phyloP scores from a whole-genome alignment of 2,797 vertebrate species.

The Falco biarmicus region DNA sequence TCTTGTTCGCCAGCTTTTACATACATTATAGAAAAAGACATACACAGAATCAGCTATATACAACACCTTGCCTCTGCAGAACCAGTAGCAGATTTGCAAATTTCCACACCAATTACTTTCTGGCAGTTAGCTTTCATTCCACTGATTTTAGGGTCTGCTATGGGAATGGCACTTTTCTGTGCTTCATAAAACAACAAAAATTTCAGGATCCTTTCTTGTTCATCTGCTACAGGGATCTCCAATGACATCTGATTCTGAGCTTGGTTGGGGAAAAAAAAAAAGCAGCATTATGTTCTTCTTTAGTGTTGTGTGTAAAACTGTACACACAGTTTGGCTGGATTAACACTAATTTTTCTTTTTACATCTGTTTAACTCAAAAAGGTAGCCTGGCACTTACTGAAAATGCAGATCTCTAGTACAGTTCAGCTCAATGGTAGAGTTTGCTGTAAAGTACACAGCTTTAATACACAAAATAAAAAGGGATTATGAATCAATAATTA shows the following conservation, averaged over 20 bases:
- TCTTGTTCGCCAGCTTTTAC: neutral
- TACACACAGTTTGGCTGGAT: neutral
- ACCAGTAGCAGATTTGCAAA: neutral
- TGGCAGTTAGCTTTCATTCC: neutral
- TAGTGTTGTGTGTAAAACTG: neutral
- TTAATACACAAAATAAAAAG: neutral
- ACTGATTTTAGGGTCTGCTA: neutral
- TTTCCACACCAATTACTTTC: neutral
- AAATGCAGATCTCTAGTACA: neutral
- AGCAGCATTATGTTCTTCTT: neutral
- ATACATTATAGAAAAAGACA: neutral
- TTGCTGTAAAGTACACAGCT: neutral
- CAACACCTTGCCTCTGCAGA: neutral
- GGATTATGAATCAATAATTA: neutral
- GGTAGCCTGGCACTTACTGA: neutral
- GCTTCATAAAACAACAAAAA: slow-evolving; percentile 27
- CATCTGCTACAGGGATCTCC: neutral
- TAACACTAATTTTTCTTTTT: neutral
- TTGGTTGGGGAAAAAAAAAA: neutral
- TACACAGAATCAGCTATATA: neutral
- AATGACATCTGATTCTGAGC: neutral
- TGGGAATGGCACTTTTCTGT: neutral
- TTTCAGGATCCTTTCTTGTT: slow-evolving; percentile 6
- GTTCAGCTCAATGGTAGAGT: neutral
- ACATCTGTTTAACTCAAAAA: neutral